Evolutionary conservation across 1,140 invertebrate genomes (phyloP), one percentile per base, ranked within the genome.

Genomic region (Cydia pomonella): DNA sequence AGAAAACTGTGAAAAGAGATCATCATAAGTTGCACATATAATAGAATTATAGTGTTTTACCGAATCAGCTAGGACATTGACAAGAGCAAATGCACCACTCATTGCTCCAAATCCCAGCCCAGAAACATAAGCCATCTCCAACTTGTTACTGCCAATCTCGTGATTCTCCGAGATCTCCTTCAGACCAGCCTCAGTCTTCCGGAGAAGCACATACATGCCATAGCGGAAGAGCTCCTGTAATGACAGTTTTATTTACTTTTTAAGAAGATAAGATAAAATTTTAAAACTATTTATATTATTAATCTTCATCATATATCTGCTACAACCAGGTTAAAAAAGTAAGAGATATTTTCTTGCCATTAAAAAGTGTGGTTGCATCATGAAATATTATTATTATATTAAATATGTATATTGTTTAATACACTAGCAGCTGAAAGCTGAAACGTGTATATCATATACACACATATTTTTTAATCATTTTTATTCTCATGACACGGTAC

Each of bases 41-140:
- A 50, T 44, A 13, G 47, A 50, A 18, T 50, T 50, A 50, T 50
- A 2, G 7, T 74, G 74, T 88, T 93, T 93, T 82, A 95, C 95
- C 73, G 98, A 95, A 93, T 99, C 98, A 44, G 98, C 98, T 12
- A 99, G 90, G 0, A 99, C 96, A 94, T 99, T 99, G 1, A 99
- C 95, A 38, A 99, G 88, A 0, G 98, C 97, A 94, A 99, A 99
- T 44, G 97, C 96, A 50, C 98, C 98, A 89, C 97, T 98, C 93
- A 99, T 99, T 1, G 98, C 94, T 29, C 98, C 99, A 94, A 98
- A 99, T 12, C 99, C 99, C 27, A 99, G 93, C 6, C 98, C 99
- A 66, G 98, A 97, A 2, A 99, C 98, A 94, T 99, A 99, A 0
- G 98, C 97, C 86, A 99, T 95, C 72, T 98, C 96, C 81, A 98